phyloP scores from a whole-genome alignment of 1,140 invertebrate species.

The Hetaerina americana region DNA sequence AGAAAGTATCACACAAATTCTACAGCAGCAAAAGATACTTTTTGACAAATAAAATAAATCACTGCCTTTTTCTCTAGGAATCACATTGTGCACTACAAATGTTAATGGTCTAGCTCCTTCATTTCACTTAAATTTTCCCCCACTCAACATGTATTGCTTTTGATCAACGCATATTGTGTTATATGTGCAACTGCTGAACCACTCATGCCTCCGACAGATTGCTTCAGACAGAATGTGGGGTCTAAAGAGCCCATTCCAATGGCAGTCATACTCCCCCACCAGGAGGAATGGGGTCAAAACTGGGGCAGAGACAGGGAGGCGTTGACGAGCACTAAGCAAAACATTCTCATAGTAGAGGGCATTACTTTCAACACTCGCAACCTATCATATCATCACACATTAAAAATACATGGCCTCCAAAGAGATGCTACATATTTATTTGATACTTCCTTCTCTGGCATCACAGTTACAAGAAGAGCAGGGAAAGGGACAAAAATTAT shows the following conservation, averaged over 20 bases:
- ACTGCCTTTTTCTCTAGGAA: background rate
- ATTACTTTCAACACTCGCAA: background rate
- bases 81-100: background rate
- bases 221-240: background rate
- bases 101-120: background rate
- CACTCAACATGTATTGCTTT: background rate
- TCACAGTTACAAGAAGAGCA: background rate
- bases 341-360: background rate
- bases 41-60: background rate
- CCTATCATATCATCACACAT: background rate
- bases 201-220: too few species aligned
- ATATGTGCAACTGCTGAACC: background rate
- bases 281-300: background rate
- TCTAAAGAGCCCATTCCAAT: background rate
- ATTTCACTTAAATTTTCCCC: background rate
- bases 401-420: background rate
- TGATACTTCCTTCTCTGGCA: background rate
- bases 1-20: background rate
- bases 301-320: background rate
- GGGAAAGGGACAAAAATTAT: background rate
- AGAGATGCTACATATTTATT: background rate
- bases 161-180: background rate
- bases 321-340: background rate
- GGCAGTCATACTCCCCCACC: background rate
- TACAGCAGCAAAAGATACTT: background rate